phyloP scores from a whole-genome alignment of 2,113 vertebrate genomes.

The Zapornia atra region DNA sequence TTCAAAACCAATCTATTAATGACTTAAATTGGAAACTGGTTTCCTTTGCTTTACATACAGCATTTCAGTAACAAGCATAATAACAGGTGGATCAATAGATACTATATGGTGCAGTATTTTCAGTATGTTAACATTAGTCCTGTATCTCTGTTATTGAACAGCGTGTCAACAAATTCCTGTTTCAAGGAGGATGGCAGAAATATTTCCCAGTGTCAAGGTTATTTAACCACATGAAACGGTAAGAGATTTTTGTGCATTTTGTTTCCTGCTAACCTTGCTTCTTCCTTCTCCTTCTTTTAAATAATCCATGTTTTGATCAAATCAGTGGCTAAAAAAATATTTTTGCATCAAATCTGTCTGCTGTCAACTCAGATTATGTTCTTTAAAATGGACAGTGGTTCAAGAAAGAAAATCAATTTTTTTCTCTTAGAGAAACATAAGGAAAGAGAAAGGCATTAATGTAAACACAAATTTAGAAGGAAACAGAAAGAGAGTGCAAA shows the following conservation, averaged over 20 bases:
- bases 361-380: slow-evolving; percentile 44
- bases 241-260: neutral
- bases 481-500: neutral
- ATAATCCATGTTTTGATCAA: slow-evolving; percentile 64
- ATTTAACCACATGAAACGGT: slow-evolving; percentile 44
- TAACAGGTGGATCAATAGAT: slow-evolving; percentile 70
- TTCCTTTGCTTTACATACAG: slow-evolving; percentile 58
- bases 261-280: neutral
- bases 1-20: slow-evolving; percentile 78
- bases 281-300: slow-evolving; percentile 45
- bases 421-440: neutral
- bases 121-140: slow-evolving; percentile 54
- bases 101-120: slow-evolving; percentile 50
- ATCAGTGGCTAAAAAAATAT: slow-evolving; percentile 49
- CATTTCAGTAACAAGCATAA: slow-evolving; percentile 60
- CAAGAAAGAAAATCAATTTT: neutral
- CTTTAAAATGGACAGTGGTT: slow-evolving; percentile 40
- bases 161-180: slow-evolving; percentile 66
- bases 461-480: slow-evolving; percentile 27
- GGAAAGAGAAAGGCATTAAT: neutral
- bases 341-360: slow-evolving; percentile 38
- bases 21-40: slow-evolving; percentile 73
- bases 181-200: slow-evolving; percentile 63
- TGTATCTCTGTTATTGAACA: slow-evolving; percentile 67
- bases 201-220: slow-evolving; percentile 57